Conservation (phyloP, 2,888 invertebrate genomes). For the Buathra laborator region DNA sequence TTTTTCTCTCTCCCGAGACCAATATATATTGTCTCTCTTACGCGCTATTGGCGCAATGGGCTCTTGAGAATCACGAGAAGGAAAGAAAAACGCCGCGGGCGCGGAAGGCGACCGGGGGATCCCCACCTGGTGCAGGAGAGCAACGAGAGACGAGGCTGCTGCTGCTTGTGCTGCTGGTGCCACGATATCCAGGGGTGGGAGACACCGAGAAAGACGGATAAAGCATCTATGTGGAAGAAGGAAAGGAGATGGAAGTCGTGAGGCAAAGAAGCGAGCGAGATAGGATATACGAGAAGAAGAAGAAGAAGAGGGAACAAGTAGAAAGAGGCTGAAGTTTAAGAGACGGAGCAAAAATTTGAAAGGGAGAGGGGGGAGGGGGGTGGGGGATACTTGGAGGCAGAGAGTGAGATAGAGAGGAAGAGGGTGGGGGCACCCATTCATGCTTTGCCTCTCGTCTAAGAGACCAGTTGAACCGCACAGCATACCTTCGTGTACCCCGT, state of each 20-base stretch:
- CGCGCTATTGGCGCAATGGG: conserved; percentile 1
- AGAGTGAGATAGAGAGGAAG: conserved; percentile 44
- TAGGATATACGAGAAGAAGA: not conserved
- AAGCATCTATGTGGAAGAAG: conserved; percentile 51
- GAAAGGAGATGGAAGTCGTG: conserved; percentile 24
- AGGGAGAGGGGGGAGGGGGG: conserved; percentile 67
- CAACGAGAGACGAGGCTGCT: conserved; percentile 39
- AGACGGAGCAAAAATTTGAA: conserved; percentile 40
- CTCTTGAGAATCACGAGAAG: conserved; percentile 30
- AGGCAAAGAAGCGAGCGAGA: conserved; percentile 15
- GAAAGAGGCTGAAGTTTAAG: conserved; percentile 58
- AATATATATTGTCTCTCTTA: conserved; percentile 1
- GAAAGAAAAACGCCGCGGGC: conserved; percentile 69
- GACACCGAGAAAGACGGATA: conserved; percentile 61
- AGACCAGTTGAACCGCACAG: conserved; percentile 82
- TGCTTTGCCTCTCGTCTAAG: conserved; percentile 83
- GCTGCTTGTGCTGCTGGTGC: conserved; percentile 23
- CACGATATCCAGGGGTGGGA: conserved; percentile 53
- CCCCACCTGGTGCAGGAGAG: conserved; percentile 66
- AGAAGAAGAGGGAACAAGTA: conserved; percentile 21
- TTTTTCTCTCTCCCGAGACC: not conserved
- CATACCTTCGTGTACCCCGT: conserved; percentile 82
- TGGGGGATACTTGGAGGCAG: conserved; percentile 8
- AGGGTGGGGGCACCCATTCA: conserved; percentile 83
- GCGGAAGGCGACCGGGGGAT: conserved; percentile 67